phyloP scores from a whole-genome alignment of 2,113 vertebrate species.

The Hippolais icterina region DNA sequence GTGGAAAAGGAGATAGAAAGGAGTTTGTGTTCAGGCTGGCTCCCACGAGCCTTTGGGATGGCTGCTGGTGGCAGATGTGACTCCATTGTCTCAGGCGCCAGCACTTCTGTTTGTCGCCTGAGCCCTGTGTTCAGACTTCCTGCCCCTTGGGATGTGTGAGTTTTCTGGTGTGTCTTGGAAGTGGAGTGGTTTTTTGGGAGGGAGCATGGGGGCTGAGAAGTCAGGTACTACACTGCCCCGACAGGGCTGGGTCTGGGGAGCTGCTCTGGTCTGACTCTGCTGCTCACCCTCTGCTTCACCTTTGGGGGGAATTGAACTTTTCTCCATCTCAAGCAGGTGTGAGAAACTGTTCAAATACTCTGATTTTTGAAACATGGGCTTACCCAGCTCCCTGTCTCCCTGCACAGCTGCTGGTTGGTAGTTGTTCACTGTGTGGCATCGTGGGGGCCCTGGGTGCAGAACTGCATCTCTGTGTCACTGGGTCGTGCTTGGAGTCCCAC shows the following conservation, averaged over 20 bases:
- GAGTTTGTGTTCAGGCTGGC: neutral
- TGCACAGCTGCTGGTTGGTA: neutral
- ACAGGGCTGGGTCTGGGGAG: neutral
- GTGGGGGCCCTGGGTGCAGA: neutral
- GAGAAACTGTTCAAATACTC: neutral
- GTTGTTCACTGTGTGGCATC: neutral
- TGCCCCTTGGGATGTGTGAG: accelerated
- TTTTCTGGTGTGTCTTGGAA: neutral
- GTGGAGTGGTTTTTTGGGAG: neutral
- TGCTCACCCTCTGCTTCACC: neutral
- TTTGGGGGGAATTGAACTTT: neutral
- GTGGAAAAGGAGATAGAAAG: neutral
- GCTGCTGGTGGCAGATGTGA: neutral
- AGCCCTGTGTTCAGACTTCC: neutral
- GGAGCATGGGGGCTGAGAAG: neutral
- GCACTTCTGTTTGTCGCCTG: neutral
- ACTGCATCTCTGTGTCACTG: neutral
- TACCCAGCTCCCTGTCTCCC: neutral
- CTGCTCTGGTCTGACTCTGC: neutral
- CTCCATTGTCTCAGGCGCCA: neutral
- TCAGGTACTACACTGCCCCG: accelerated
- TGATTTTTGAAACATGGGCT: neutral
- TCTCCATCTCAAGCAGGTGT: neutral
- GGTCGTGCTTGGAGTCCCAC: neutral
- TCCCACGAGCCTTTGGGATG: accelerated